phyloP scores from a whole-genome alignment of 2,113 vertebrate genomes.

The Entelurus aequoreus region DNA sequence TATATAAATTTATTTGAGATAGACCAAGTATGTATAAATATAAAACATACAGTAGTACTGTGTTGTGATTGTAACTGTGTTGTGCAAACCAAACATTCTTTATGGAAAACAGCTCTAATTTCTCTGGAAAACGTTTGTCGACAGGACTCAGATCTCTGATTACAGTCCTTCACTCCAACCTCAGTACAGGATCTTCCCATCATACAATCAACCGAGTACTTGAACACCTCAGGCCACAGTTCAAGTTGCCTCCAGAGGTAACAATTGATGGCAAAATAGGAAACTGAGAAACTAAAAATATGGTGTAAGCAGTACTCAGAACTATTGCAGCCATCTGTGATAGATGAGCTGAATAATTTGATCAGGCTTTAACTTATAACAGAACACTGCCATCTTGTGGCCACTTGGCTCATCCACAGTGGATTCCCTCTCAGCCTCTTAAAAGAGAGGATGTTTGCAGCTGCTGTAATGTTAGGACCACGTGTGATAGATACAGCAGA shows the following conservation, averaged over 20 bases:
- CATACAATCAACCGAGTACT: constrained; percentile 52
- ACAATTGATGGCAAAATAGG: constrained; percentile 23
- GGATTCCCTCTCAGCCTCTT: not conserved
- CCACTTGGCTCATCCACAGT: constrained; percentile 5
- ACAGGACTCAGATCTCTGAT: constrained; percentile 54
- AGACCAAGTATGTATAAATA: constrained; percentile 73
- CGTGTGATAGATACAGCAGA: constrained; percentile 7
- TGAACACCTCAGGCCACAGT: constrained; percentile 47
- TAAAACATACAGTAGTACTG: constrained; percentile 69
- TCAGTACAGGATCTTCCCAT: constrained; percentile 46
- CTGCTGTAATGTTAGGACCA: constrained; percentile 20
- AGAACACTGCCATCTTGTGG: constrained; percentile 58
- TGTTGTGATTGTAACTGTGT: constrained; percentile 57
- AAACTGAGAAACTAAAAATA: constrained; percentile 40
- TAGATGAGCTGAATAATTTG: constrained; percentile 16
- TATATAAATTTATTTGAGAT: constrained; percentile 74
- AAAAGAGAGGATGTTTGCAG: constrained; percentile 11
- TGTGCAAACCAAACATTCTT: constrained; percentile 56
- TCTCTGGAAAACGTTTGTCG: constrained; percentile 48
- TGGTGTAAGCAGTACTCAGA: constrained; percentile 29
- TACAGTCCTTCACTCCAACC: constrained; percentile 54
- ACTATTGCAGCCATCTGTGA: constrained; percentile 25
- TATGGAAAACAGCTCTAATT: constrained; percentile 58
- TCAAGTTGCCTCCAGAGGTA: constrained; percentile 49
- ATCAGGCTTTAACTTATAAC: constrained; percentile 32